Percentiles rank a stretch among this genome's conserved stretches.
phyloP scores from a whole-genome alignment of 2,888 invertebrate species.

The Tineola bisselliella region DNA sequence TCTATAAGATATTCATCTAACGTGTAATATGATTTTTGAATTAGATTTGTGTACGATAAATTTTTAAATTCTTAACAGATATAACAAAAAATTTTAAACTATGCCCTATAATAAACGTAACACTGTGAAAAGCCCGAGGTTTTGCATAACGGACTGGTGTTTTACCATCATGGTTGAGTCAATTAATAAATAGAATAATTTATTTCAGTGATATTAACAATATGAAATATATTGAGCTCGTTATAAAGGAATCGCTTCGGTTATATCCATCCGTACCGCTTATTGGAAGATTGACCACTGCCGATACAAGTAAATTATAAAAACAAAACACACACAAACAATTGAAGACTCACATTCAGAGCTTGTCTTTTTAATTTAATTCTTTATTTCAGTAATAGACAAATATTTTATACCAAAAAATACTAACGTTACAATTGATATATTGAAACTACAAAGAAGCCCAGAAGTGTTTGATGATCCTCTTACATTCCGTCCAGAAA shows the following conservation, averaged over 20 bases:
- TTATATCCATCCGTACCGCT: slow-evolving; percentile 64
- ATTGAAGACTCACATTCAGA: no score
- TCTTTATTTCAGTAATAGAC: slow-evolving; percentile 4
- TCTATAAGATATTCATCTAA: no score
- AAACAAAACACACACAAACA: no score
- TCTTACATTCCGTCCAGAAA: slow-evolving; percentile 58
- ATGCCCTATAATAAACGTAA: no score
- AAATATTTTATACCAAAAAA: slow-evolving; percentile 28
- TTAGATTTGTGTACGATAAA: no score
- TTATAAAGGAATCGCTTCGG: slow-evolving; percentile 63
- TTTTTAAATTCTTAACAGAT: no score
- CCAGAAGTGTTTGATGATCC: slow-evolving; percentile 62
- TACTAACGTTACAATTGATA: slow-evolving; percentile 41
- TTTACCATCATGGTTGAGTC: no score
- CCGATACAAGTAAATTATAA: slow-evolving; percentile 38
- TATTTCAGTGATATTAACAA: slow-evolving; percentile 49
- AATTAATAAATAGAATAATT: no score
- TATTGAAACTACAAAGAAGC: slow-evolving; percentile 56
- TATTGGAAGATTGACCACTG: slow-evolving; percentile 41
- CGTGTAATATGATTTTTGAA: no score
- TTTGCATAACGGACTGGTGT: no score
- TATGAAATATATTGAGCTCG: slow-evolving; percentile 64
- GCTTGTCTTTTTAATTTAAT: background rate
- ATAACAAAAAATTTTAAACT: no score
- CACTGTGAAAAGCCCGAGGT: no score